Base-by-base conservation (phyloP, 1,140 invertebrate species). In the Maconellicoccus hirsutus region DNA sequence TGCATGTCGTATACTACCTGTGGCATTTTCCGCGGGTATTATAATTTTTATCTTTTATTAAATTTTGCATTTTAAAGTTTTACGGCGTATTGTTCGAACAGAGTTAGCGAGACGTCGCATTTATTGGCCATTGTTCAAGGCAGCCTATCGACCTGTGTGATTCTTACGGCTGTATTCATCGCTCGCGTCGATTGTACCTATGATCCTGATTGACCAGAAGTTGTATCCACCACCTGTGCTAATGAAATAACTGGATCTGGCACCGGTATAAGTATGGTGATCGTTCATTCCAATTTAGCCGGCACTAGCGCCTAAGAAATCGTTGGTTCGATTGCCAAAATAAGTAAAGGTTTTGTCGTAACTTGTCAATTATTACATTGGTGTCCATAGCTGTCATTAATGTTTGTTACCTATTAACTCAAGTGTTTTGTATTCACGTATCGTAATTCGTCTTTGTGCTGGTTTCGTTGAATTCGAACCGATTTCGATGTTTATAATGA, bases 201-300 rank as follows among this genome's bases (percentile, higher is more conserved):
- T 69, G 69, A 72, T 59, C 72, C 72, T 1, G 72, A 72, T 29
- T 72, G 69, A 72, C 71, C 61, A 23, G 71, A 72, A 33, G 27
- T 63, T n/a, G 29, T 70, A 21, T 23, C n/a, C 1, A n/a, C 26
- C 3, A 16, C 1, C 22, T 26, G 27, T n/a, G 71, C n/a, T n/a
- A 70, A 26, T 8, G 69, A 70, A 22, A 33, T 70, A 16, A 70
- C 69, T 27, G 69, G 25, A 23, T 70, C 69, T 8, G 69, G 69
- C 8, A 70, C 69, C 33, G 69, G 69, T 14, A 38, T 70, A 1
- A 70, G 69, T 27, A 70, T 39, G 69, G 33, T 70, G n/a, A 10
- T 38, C 23, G 33, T 70, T 14, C 69, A 26, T 70, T 70, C 69
- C 10, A 70, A 22, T 14, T 29, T 27, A 7, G 16, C 69, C 7